Conservation (phyloP, 2,888 invertebrate species). For the Hedychridium roseum region DNA sequence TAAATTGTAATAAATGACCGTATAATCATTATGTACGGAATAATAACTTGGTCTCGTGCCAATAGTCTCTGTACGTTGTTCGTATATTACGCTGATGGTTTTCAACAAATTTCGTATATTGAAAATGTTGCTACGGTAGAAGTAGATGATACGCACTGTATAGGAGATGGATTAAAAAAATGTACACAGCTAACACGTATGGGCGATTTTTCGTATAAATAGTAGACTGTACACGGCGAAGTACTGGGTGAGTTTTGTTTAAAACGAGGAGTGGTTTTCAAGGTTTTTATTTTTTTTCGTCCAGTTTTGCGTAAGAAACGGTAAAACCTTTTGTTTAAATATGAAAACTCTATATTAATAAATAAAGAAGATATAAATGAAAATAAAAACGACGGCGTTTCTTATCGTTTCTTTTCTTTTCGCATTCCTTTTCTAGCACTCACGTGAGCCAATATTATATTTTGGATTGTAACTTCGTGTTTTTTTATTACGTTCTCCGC, state of each 20-base stretch:
- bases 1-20: slow-evolving; percentile 53
- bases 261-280: slow-evolving; percentile 26
- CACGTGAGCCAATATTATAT: slow-evolving; percentile 18
- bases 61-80: too few relatives aligned
- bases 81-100: too few relatives aligned
- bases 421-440: slow-evolving; percentile 10
- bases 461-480: slow-evolving; percentile 13
- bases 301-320: slow-evolving; percentile 37
- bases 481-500: slow-evolving; percentile 28
- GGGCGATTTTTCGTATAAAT: too few relatives aligned
- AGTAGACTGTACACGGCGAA: too few relatives aligned
- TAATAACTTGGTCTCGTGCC: too few relatives aligned
- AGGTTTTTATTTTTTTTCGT: slow-evolving; percentile 38
- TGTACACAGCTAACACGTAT: too few relatives aligned
- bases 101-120: too few relatives aligned
- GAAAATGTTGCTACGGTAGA: too few relatives aligned
- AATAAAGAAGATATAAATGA: slow-evolving; percentile 38
- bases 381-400: slow-evolving; percentile 31
- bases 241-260: too few relatives aligned
- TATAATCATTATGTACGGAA: slow-evolving; percentile 42
- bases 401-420: slow-evolving; percentile 16
- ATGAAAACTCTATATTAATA: slow-evolving; percentile 42
- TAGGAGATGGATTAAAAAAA: too few relatives aligned
- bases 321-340: slow-evolving; percentile 37
- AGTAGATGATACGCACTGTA: too few relatives aligned